phyloP scores from a whole-genome alignment of 2,797 vertebrate genomes.

The Nannoperca australis region DNA sequence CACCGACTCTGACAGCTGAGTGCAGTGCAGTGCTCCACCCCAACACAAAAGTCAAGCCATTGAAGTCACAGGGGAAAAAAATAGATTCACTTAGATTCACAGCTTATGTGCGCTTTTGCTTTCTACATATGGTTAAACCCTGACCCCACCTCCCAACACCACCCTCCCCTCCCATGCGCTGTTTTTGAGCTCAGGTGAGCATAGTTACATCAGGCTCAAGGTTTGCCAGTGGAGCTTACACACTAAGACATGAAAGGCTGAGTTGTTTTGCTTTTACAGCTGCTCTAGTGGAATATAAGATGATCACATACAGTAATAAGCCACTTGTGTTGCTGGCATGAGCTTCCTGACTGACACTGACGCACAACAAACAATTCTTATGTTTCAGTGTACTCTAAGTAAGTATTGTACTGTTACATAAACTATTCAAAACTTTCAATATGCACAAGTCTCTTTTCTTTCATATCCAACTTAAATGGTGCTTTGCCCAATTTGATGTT shows the following conservation, averaged over 20 bases:
- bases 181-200: constrained; percentile 75
- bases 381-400: constrained; percentile 18
- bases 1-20: constrained; percentile 79
- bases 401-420: background rate
- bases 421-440: constrained; percentile 15
- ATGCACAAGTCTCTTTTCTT: background rate
- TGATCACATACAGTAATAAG: constrained; percentile 31
- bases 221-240: constrained; percentile 36
- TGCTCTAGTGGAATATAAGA: constrained; percentile 28
- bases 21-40: constrained; percentile 62
- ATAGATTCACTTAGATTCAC: too few species aligned
- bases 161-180: constrained; percentile 1
- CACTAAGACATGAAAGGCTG: constrained; percentile 39
- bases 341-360: constrained; percentile 29
- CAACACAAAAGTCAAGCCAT: constrained; percentile 77
- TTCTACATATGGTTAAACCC: constrained; percentile 44
- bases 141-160: constrained; percentile 25
- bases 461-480: constrained; percentile 22
- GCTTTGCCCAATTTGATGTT: constrained; percentile 39
- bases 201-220: constrained; percentile 53
- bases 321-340: constrained; percentile 27
- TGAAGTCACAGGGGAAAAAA: constrained; percentile 76
- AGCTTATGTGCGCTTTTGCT: constrained; percentile 62
- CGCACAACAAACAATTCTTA: constrained; percentile 45
- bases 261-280: constrained; percentile 48